These are phyloP conservation scores for Drosophila kepulauana DNA, from an alignment of 1,140 invertebrate species.

Conservation along the genomic window DNA sequence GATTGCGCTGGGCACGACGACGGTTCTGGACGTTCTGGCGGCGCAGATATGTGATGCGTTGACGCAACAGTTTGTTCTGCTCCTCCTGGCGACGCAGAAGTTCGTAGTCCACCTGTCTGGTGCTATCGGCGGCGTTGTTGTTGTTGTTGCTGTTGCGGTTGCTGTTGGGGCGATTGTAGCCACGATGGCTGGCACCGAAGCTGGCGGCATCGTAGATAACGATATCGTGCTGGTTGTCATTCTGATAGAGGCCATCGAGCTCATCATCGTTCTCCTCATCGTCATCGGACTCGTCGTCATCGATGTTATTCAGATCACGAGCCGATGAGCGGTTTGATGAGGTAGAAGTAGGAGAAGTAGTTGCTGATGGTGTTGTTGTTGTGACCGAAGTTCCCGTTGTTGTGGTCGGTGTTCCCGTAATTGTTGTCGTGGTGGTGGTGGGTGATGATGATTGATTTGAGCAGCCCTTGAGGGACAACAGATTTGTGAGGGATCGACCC, in stretches of 20 bases:
- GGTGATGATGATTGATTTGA: neutral
- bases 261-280: slow-evolving; percentile 21
- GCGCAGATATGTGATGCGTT: slow-evolving; percentile 15
- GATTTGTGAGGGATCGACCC: slow-evolving; percentile 36
- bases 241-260: neutral
- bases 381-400: neutral
- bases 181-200: slow-evolving; percentile 6
- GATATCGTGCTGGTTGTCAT: slow-evolving; percentile 11
- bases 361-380: rapidly evolving
- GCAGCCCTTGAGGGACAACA: slow-evolving; percentile 42
- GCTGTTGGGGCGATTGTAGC: neutral
- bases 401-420: neutral
- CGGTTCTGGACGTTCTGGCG: neutral
- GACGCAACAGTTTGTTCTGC: slow-evolving; percentile 35
- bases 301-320: neutral
- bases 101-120: slow-evolving; percentile 43
- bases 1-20: slow-evolving; percentile 4
- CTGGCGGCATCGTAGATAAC: neutral
- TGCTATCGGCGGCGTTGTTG: neutral
- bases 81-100: slow-evolving; percentile 61
- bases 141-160: neutral
- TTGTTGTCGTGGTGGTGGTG: neutral
- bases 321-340: neutral
- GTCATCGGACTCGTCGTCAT: slow-evolving; percentile 18
- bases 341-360: neutral